Percentiles rank a stretch among this genome's conserved stretches.
Evolutionary conservation across 2,113 vertebrate species (phyloP).

Genomic region (Bostrychus sinensis): DNA sequence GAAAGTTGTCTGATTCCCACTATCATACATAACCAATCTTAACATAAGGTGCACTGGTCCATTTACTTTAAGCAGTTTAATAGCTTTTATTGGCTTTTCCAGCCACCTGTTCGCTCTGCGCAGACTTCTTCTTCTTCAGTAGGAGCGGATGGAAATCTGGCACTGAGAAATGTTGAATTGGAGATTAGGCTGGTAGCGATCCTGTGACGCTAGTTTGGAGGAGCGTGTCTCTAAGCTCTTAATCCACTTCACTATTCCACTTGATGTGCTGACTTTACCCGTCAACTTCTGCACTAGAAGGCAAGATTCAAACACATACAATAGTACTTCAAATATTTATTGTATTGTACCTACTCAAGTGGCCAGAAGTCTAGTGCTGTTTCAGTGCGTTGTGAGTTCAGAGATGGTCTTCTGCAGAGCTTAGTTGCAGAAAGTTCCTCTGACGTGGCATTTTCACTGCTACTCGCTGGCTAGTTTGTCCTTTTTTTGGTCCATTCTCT

Average conservation of each 20-base stretch:
- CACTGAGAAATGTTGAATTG: conserved; percentile 32
- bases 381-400: no score
- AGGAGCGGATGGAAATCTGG: conserved; percentile 19
- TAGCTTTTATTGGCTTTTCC: not conserved
- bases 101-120: not conserved
- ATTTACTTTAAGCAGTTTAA: not conserved
- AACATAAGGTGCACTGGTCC: not conserved
- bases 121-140: conserved; percentile 1
- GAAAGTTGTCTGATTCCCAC: not conserved
- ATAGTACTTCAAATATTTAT: no score
- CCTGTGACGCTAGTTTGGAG: conserved; percentile 35
- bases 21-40: not conserved
- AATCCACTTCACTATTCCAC: conserved; percentile 60
- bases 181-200: conserved; percentile 49
- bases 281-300: conserved; percentile 1
- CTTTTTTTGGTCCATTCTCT: no score
- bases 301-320: no score
- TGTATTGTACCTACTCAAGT: no score
- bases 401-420: no score
- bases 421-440: no score
- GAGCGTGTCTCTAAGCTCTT: conserved; percentile 61
- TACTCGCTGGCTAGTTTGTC: no score
- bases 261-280: conserved; percentile 35
- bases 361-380: no score
- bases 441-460: no score